phyloP scores from a whole-genome alignment of 2,113 vertebrate species.

The Myrmecophaga tridactyla region DNA sequence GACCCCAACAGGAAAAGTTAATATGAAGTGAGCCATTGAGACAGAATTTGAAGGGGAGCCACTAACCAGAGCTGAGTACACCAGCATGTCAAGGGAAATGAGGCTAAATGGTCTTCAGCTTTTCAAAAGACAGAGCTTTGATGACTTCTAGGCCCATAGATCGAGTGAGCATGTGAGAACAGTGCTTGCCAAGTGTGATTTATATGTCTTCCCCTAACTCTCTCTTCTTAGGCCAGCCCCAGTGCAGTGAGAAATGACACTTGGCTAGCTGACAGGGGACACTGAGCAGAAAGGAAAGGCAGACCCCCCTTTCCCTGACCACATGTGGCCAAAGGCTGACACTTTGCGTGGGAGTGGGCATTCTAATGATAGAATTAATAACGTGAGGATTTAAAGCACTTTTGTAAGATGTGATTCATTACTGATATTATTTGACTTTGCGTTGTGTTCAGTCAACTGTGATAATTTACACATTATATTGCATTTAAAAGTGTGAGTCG shows the following conservation, averaged over 20 bases:
- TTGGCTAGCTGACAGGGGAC: neutral
- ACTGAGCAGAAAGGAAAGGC: neutral
- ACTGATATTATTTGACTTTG: neutral
- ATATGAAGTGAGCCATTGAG: neutral
- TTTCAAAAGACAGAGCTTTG: neutral
- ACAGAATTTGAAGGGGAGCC: neutral
- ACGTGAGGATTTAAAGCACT: neutral
- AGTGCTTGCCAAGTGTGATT: neutral
- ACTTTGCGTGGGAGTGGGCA: neutral
- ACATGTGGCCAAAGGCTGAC: neutral
- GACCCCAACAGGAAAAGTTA: neutral
- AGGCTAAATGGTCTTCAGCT: neutral
- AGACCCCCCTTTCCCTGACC: neutral
- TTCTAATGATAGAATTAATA: neutral
- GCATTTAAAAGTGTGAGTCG: neutral
- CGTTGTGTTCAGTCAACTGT: neutral
- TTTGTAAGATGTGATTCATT: neutral
- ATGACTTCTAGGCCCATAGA: neutral
- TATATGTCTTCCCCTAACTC: neutral
- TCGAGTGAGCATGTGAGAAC: neutral
- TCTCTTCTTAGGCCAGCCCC: neutral
- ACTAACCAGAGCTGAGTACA: neutral
- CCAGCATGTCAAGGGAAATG: neutral
- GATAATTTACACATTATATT: neutral
- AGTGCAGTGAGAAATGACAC: neutral